These are phyloP conservation scores for Ancistrus triradiatus DNA, from an alignment of 2,113 vertebrate genomes.

Conservation along the genomic window DNA sequence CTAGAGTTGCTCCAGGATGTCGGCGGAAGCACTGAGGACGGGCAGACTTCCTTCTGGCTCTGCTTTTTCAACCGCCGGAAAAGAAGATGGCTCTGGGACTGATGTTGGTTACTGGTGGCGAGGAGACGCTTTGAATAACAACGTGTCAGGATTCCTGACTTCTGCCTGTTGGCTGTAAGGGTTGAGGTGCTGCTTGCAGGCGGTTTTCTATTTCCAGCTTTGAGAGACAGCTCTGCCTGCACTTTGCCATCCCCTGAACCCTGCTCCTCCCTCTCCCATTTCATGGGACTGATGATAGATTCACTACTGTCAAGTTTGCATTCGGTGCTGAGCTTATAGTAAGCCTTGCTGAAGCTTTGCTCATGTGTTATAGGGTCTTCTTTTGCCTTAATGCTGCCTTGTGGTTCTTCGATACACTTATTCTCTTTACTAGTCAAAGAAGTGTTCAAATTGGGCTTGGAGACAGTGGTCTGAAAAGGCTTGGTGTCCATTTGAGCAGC, in stretches of 20 bases:
- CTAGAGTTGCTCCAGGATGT: conserved; percentile 19
- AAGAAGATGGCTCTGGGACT: conserved; percentile 28
- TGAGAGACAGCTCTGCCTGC: conserved; percentile 66
- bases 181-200: conserved; percentile 57
- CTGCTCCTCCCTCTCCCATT: conserved; percentile 33
- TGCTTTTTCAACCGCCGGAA: conserved; percentile 37
- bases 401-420: conserved; percentile 12
- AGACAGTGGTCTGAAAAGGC: background rate
- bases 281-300: conserved; percentile 7
- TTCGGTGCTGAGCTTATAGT: conserved; percentile 7
- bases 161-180: conserved; percentile 47
- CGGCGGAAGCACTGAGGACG: conserved; percentile 12
- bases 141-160: conserved; percentile 45
- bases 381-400: conserved; percentile 11
- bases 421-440: conserved; percentile 13
- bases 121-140: conserved; percentile 52
- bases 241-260: conserved; percentile 37
- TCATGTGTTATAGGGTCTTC: conserved; percentile 18
- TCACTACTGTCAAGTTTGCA: conserved; percentile 18
- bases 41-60: conserved; percentile 24
- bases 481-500: conserved; percentile 19
- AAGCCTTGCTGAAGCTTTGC: conserved; percentile 21
- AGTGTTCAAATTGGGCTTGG: conserved; percentile 17
- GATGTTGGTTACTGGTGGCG: conserved; percentile 46
- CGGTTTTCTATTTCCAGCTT: conserved; percentile 64